phyloP scores from a whole-genome alignment of 2,797 vertebrate species.

The Leucoraja ocellata region DNA sequence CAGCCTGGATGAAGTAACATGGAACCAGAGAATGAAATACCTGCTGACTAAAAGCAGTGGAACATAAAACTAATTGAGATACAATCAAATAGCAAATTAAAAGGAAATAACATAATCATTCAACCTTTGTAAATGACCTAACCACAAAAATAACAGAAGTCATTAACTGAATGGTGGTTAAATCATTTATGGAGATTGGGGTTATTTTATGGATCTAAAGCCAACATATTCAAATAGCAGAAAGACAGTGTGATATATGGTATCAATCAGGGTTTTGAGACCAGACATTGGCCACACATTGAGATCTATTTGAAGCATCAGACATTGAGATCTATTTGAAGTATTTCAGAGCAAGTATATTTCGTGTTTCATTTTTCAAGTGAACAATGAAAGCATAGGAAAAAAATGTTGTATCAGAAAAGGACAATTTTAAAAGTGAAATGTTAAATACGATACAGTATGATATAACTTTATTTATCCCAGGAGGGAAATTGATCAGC shows the following conservation, averaged over 20 bases:
- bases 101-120: conserved; percentile 22
- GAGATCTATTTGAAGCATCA: background rate
- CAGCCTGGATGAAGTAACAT: background rate
- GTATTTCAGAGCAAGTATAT: background rate
- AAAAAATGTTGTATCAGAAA: background rate
- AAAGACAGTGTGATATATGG: background rate
- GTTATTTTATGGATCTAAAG: conserved; percentile 24
- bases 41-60: background rate
- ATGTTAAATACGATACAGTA: background rate
- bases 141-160: conserved; percentile 22
- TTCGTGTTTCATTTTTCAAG: background rate
- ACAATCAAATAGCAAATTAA: conserved; percentile 14
- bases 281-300: background rate
- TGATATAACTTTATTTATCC: no score
- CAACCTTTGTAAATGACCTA: conserved; percentile 21
- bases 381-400: background rate
- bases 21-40: background rate
- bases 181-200: background rate
- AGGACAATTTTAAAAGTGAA: background rate
- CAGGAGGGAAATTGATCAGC: no score
- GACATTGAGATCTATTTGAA: background rate
- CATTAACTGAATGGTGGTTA: background rate
- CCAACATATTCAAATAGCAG: background rate
- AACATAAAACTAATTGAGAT: conserved; percentile 1
- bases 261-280: background rate